A percentile compares a stretch with the other conserved stretches of the same genome.
Conservation (phyloP, 2,888 invertebrate genomes). For the Oligia strigilis region DNA sequence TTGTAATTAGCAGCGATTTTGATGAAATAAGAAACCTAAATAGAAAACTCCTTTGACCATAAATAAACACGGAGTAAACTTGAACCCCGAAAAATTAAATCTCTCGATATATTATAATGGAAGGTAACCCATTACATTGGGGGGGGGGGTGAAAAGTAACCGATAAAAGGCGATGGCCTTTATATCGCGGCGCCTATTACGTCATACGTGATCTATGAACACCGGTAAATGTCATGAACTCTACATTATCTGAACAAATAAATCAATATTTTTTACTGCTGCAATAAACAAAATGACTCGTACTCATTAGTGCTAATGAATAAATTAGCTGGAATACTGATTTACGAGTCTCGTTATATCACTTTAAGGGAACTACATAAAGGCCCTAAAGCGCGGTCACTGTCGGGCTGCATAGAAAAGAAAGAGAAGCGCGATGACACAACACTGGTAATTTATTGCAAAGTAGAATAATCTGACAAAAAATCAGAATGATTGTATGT, state of each 20-base stretch:
- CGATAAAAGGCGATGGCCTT: background rate
- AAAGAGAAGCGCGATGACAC: too few relatives aligned
- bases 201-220: slow-evolving; percentile 6
- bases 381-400: too few relatives aligned
- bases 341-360: background rate
- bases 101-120: too few relatives aligned
- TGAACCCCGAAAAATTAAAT: background rate
- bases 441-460: too few relatives aligned
- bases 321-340: slow-evolving; percentile 15
- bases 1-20: background rate
- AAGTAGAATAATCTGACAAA: too few relatives aligned
- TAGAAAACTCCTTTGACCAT: background rate
- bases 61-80: background rate
- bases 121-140: too few relatives aligned
- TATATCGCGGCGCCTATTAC: background rate
- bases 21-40: background rate
- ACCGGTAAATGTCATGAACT: slow-evolving; percentile 18
- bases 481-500: too few relatives aligned
- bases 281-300: slow-evolving; percentile 50
- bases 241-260: slow-evolving; percentile 42
- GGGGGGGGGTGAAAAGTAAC: background rate
- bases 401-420: too few relatives aligned
- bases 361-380: too few relatives aligned
- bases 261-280: slow-evolving; percentile 26
- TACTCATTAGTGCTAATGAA: slow-evolving; percentile 38